Conservation (phyloP, 53 echinoderm and acorn worm species). For the Holothuria leucospilota region DNA sequence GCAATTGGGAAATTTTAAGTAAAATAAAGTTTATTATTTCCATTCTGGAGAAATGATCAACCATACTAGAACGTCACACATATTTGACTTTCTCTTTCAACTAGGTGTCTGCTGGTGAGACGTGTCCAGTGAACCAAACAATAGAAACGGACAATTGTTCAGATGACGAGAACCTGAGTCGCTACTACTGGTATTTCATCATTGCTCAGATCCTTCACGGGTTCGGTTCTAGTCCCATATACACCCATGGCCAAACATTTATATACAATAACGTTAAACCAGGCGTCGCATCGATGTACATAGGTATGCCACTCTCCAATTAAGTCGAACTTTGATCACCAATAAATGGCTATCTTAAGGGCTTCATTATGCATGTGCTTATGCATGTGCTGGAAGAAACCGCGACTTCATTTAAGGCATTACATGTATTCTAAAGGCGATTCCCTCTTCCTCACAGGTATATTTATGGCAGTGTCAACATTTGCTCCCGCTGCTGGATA, state of each 20-base stretch:
- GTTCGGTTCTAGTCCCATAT: conserved; percentile 74
- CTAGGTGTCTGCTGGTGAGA: conserved; percentile 2
- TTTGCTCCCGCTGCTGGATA: conserved; percentile 88
- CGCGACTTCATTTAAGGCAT: too few species aligned
- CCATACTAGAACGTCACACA: too few species aligned
- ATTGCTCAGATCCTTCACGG: conserved; percentile 82
- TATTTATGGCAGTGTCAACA: conserved; percentile 79
- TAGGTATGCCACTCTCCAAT: conserved; percentile 57
- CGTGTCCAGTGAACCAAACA: conserved; percentile 3
- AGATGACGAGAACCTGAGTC: conserved; percentile 34
- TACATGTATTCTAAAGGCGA: too few species aligned
- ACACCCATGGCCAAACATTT: conserved; percentile 78
- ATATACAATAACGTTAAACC: conserved; percentile 80
- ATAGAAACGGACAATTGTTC: background rate
- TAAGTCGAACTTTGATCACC: background rate
- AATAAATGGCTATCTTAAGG: background rate
- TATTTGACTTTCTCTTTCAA: too few species aligned
- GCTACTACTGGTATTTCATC: conserved; percentile 76
- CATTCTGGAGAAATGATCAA: too few species aligned
- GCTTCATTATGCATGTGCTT: too few species aligned
- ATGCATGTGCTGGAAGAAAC: too few species aligned
- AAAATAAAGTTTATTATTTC: too few species aligned
- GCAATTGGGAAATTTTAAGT: too few species aligned
- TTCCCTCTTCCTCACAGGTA: conserved; percentile 60
- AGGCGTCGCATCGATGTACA: conserved; percentile 75